A percentile compares a stretch with the other conserved stretches of the same genome.
Conservation (phyloP, 2,113 vertebrate genomes). For the Procapra przewalskii region DNA sequence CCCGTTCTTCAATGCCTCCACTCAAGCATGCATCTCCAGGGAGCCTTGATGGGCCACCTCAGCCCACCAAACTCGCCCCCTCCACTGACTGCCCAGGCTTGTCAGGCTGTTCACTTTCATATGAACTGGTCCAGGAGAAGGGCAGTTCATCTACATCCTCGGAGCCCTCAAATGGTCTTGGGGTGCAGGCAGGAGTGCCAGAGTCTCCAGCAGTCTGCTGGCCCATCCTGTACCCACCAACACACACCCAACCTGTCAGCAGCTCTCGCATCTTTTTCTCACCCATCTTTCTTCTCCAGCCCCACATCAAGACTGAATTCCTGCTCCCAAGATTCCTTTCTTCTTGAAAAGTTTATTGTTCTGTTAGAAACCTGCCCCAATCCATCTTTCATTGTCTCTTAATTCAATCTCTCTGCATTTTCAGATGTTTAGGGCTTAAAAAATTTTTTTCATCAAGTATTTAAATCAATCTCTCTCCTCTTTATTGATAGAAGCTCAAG, state of each 20-base stretch:
- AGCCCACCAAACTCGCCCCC: fast-evolving
- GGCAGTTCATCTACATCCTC: fast-evolving
- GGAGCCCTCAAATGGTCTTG: too few species aligned
- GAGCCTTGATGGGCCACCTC: background rate
- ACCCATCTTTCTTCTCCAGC: background rate
- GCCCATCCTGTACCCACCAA: background rate
- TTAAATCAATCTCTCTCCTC: slow-evolving; percentile 67
- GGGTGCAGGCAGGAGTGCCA: fast-evolving
- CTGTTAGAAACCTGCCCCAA: slow-evolving; percentile 32
- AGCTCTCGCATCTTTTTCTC: background rate
- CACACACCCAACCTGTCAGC: background rate
- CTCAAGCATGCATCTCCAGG: background rate
- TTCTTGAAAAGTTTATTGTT: slow-evolving; percentile 19
- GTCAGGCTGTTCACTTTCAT: fast-evolving
- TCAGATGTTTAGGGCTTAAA: slow-evolving; percentile 27
- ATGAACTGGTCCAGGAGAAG: too few species aligned
- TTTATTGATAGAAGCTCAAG: slow-evolving; percentile 65
- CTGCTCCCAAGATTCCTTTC: background rate
- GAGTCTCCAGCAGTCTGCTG: fast-evolving
- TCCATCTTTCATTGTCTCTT: slow-evolving; percentile 32
- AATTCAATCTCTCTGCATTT: background rate
- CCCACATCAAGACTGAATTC: background rate
- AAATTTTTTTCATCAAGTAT: slow-evolving; percentile 38
- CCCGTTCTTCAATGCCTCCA: too few species aligned
- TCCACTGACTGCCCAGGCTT: too few species aligned